These are phyloP conservation scores for Trichogramma evanescens DNA, from an alignment of 2,888 invertebrate genomes.

Conservation along the genomic window DNA sequence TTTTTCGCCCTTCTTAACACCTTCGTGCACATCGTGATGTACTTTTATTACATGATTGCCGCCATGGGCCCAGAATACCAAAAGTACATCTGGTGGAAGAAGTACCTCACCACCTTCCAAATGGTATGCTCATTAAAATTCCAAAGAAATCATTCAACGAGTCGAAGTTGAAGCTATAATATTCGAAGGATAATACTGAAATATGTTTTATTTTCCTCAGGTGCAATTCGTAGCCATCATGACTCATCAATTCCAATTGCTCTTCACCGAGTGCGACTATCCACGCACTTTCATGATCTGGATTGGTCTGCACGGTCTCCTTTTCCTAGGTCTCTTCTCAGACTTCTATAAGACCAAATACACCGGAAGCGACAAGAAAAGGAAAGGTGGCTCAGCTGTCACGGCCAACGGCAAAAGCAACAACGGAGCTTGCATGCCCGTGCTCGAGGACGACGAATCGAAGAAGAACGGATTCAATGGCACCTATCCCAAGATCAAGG, in stretches of 20 bases:
- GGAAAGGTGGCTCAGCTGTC: slow-evolving; percentile 6
- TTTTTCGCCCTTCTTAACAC: slow-evolving; percentile 92
- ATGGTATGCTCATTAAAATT: slow-evolving; percentile 59
- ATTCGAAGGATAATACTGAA: background rate
- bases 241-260: slow-evolving; percentile 81
- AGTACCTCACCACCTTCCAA: slow-evolving; percentile 89
- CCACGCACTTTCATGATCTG: slow-evolving; percentile 85
- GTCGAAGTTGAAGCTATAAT: background rate
- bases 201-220: slow-evolving; percentile 47
- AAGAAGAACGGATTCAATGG: slow-evolving; percentile 41
- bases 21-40: slow-evolving; percentile 95
- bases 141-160: background rate
- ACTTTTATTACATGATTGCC: slow-evolving; percentile 92
- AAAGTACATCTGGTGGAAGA: slow-evolving; percentile 97
- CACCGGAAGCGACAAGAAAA: slow-evolving; percentile 35
- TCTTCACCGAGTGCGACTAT: slow-evolving; percentile 87
- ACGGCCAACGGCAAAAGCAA: slow-evolving; percentile 25
- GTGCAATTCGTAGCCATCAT: slow-evolving; percentile 90
- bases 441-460: slow-evolving; percentile 52
- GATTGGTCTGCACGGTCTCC: slow-evolving; percentile 89
- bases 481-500: slow-evolving; percentile 52
- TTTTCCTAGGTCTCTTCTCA: slow-evolving; percentile 89
- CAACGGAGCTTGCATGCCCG: slow-evolving; percentile 62
- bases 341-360: slow-evolving; percentile 89
- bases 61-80: slow-evolving; percentile 90